Evolutionary conservation across 2,113 vertebrate species (phyloP).

Genomic region (Camarhynchus parvulus): DNA sequence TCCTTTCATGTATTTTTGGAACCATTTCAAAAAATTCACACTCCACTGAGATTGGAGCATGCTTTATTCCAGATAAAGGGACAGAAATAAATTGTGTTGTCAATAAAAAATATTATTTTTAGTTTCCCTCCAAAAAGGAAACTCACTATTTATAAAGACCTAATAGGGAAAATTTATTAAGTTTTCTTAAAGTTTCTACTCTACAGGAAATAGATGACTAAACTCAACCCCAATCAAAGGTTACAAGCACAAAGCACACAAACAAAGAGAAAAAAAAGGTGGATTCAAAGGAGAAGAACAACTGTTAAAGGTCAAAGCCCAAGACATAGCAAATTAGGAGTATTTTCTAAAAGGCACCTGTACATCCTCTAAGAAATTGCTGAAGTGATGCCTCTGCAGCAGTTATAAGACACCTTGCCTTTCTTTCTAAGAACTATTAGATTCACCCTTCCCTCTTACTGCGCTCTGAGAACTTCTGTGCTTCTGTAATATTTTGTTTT

Average conservation of each 20-base stretch:
- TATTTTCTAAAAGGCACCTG: not conserved
- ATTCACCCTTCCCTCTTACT: not conserved
- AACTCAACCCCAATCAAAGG: not conserved
- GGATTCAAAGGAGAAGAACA: not conserved
- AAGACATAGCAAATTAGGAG: not conserved
- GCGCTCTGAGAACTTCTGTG: not conserved
- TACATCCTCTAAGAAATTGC: not conserved
- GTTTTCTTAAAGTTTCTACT: not conserved
- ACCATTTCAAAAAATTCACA: not conserved
- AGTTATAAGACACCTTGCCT: not conserved
- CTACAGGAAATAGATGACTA: not conserved
- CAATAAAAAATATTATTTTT: not conserved
- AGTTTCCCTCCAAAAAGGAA: not conserved
- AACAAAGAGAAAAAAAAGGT: not conserved
- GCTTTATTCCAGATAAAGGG: not conserved
- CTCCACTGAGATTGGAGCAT: not conserved
- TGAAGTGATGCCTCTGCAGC: not conserved
- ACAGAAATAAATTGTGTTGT: not conserved
- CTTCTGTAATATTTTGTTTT: not conserved
- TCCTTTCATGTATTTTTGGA: slow-evolving; percentile 9
- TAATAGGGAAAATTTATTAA: not conserved
- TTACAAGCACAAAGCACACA: not conserved
- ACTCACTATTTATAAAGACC: not conserved
- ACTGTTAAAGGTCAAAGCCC: not conserved
- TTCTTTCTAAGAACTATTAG: not conserved